phyloP scores from a whole-genome alignment of 2,797 vertebrate species.

The Artibeus jamaicensis region DNA sequence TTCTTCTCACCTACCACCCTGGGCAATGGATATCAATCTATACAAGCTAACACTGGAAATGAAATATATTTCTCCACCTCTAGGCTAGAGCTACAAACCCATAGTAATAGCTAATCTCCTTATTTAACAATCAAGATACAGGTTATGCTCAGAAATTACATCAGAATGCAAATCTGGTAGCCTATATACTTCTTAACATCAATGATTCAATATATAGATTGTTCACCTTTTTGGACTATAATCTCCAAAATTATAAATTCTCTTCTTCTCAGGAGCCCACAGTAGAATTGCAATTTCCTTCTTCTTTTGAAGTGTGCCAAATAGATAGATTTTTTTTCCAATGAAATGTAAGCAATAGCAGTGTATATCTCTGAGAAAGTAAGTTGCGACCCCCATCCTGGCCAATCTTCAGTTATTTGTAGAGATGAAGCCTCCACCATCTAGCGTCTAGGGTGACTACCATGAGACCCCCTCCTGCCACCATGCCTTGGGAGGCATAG shows the following conservation, averaged over 20 bases:
- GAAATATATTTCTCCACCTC: not conserved
- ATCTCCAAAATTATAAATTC: not conserved
- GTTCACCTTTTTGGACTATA: not conserved
- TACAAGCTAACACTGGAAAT: not conserved
- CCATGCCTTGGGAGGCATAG: not conserved
- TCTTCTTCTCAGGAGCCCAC: not conserved
- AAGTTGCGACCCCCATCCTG: not conserved
- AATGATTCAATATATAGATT: not conserved
- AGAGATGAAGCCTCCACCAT: not conserved
- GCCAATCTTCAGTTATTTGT: not conserved
- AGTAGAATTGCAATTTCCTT: not conserved
- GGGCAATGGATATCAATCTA: not conserved
- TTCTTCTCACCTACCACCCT: not conserved
- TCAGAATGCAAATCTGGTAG: not conserved
- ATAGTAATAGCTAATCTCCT: not conserved
- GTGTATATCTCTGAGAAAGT: not conserved
- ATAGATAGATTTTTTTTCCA: not conserved
- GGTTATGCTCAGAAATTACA: not conserved
- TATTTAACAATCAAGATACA: not conserved
- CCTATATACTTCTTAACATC: not conserved
- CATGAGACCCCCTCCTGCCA: not conserved
- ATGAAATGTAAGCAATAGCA: not conserved
- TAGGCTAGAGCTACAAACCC: not conserved
- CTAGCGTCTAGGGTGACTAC: not conserved
- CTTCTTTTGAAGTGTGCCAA: not conserved